Conservation (phyloP, 2,888 invertebrate species). For the Chorisops tibialis region DNA sequence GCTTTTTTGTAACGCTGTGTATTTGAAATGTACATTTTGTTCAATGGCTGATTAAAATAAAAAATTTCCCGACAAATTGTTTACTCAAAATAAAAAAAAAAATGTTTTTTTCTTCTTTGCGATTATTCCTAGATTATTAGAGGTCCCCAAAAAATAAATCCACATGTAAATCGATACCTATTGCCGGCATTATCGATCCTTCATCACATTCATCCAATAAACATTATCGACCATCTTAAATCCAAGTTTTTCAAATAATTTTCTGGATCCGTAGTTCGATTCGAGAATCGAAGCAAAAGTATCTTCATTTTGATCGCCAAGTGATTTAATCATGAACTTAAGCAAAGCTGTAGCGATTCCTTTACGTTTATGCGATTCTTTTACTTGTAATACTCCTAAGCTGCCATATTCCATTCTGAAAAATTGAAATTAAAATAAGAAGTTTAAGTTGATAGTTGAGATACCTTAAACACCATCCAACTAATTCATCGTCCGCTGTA, state of each 20-base stretch:
- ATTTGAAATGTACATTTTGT: too few species aligned
- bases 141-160: too few species aligned
- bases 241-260: constrained; percentile 40
- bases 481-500: constrained; percentile 38
- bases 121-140: too few species aligned
- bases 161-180: too few species aligned
- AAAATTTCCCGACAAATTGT: too few species aligned
- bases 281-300: constrained; percentile 40
- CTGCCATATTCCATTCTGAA: constrained; percentile 41
- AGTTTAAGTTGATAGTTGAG: background rate
- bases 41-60: too few species aligned
- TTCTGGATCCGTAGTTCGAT: constrained; percentile 38
- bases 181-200: too few species aligned
- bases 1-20: too few species aligned
- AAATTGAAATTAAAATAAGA: background rate
- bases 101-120: too few species aligned
- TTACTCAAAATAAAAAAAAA: too few species aligned
- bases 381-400: constrained; percentile 42
- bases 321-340: constrained; percentile 37
- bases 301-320: constrained; percentile 40
- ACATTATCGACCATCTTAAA: constrained; percentile 39
- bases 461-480: constrained; percentile 50
- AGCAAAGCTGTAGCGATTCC: constrained; percentile 40
- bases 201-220: constrained; percentile 35
- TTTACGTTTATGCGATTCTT: constrained; percentile 38